Conservation (phyloP, 2,797 vertebrate species). For the Poeciliopsis gracilis region DNA sequence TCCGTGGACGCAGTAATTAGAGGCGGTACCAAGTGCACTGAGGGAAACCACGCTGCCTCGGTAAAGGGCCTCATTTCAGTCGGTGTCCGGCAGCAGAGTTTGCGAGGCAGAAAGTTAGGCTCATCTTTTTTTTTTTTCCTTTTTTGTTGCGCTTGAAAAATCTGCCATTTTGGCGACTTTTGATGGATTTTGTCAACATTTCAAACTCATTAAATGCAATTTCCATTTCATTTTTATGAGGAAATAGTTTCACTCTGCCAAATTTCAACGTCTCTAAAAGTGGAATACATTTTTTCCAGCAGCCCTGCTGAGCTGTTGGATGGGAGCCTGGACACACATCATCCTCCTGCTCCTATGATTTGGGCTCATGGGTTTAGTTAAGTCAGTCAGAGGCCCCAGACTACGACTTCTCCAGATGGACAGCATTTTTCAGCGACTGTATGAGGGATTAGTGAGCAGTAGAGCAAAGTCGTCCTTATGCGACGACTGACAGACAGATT, state of each 20-base stretch:
- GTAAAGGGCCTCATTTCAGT: constrained; percentile 1
- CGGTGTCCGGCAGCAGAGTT: background rate
- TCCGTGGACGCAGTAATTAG: constrained; percentile 13
- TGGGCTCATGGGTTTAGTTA: constrained; percentile 36
- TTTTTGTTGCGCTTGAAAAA: background rate
- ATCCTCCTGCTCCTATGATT: constrained; percentile 28
- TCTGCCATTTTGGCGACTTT: constrained; percentile 1
- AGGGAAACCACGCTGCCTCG: constrained; percentile 7
- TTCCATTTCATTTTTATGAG: constrained; percentile 34
- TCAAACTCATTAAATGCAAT: constrained; percentile 10
- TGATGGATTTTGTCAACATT: constrained; percentile 11
- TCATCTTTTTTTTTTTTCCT: constrained; percentile 10
- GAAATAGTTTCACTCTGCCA: constrained; percentile 26
- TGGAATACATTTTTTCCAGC: constrained; percentile 23
- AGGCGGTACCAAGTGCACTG: background rate
- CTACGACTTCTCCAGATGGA: constrained; percentile 61
- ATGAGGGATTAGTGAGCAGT: constrained; percentile 50
- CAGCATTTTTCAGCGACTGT: constrained; percentile 44
- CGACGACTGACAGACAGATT: constrained; percentile 44
- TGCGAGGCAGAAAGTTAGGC: background rate
- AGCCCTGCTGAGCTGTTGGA: constrained; percentile 29
- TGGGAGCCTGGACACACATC: constrained; percentile 36
- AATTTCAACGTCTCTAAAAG: constrained; percentile 14
- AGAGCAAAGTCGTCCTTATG: constrained; percentile 54
- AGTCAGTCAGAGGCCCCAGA: constrained; percentile 20